Conservation (phyloP, 2,888 invertebrate genomes). For the Brassicogethes aeneus region DNA sequence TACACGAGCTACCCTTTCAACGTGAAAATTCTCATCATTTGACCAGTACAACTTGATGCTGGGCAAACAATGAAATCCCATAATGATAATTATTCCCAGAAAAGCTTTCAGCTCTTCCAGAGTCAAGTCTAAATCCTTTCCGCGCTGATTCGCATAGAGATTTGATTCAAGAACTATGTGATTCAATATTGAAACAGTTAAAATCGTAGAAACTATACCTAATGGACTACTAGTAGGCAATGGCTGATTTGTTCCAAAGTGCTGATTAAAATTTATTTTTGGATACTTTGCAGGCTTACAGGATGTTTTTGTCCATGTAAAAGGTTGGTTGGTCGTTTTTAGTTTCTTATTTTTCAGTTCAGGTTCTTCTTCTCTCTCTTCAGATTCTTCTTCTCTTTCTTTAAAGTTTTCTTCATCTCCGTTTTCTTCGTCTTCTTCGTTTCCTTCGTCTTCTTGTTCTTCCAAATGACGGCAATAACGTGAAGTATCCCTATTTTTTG, state of each 20-base stretch:
- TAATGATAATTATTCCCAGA: neutral
- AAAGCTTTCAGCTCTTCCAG: neutral
- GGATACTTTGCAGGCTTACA: neutral
- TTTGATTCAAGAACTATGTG: neutral
- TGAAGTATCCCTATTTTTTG: too few species aligned
- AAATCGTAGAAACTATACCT: neutral
- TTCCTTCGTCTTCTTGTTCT: too few species aligned
- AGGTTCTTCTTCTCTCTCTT: too few species aligned
- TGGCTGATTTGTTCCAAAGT: neutral
- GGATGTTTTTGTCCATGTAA: neutral
- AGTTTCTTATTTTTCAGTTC: too few species aligned
- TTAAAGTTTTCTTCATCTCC: too few species aligned
- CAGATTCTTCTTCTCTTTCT: too few species aligned
- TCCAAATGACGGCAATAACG: too few species aligned
- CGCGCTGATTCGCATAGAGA: neutral
- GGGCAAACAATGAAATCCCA: neutral
- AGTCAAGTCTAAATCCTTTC: neutral
- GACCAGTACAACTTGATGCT: neutral
- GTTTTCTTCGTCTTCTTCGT: too few species aligned
- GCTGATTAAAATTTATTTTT: neutral
- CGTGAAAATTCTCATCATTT: neutral
- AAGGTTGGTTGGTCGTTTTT: too few species aligned
- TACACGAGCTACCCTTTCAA: neutral
- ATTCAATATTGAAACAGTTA: neutral
- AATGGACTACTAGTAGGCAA: neutral